These are phyloP conservation scores for Leptopilina myrica DNA, from an alignment of 2,888 invertebrate genomes.

Conservation along the genomic window DNA sequence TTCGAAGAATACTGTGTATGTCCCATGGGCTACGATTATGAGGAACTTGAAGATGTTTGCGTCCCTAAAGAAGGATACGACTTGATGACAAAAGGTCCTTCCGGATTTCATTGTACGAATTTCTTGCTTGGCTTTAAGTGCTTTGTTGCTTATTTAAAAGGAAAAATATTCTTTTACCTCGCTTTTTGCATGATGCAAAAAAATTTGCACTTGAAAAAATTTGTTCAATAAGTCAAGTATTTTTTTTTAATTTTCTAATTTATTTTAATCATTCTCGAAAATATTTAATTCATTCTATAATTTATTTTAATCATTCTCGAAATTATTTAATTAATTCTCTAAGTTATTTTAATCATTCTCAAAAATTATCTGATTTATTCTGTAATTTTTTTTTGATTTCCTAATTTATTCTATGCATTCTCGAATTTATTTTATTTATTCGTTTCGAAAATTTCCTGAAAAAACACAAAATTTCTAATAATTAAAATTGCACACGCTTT, in stretches of 20 bases:
- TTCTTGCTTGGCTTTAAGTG: conserved; percentile 60
- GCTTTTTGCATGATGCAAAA: conserved; percentile 33
- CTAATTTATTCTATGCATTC: no score
- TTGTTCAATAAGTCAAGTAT: no score
- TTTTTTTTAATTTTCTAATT: no score
- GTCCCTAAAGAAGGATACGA: conserved; percentile 69
- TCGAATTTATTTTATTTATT: no score
- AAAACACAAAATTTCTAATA: neutral
- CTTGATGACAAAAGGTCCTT: conserved; percentile 76
- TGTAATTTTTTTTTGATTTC: no score
- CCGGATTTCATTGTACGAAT: conserved; percentile 74
- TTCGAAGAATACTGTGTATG: conserved; percentile 77
- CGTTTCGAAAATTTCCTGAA: no score
- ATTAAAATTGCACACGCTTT: conserved; percentile 58
- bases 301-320: no score
- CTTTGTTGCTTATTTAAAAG: conserved; percentile 49
- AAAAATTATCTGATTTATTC: no score
- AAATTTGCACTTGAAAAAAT: neutral
- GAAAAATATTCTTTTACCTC: neutral
- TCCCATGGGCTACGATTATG: conserved; percentile 75
- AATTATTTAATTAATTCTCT: no score
- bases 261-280: no score
- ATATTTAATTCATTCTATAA: no score
- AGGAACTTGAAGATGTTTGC: conserved; percentile 72
- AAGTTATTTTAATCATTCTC: no score